phyloP scores from a whole-genome alignment of 2,797 vertebrate genomes.

The Gallinago solitaria region DNA sequence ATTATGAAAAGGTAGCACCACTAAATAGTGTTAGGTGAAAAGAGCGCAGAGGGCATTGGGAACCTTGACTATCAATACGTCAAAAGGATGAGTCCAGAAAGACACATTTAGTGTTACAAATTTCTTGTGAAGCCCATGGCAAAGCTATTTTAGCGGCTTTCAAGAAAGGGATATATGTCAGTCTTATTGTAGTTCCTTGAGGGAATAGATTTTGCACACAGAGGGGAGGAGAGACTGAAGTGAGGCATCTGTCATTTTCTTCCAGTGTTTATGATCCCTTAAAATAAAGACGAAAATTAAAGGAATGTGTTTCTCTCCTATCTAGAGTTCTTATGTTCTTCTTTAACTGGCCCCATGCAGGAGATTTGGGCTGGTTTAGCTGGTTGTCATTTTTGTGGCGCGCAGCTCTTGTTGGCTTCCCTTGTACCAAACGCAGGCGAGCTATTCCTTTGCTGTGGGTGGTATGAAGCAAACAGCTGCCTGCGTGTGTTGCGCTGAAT shows the following conservation, averaged over 20 bases:
- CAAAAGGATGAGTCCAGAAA: slow-evolving; percentile 45
- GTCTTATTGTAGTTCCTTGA: slow-evolving; percentile 32
- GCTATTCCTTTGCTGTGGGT: slow-evolving; percentile 47
- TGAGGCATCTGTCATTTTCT: slow-evolving; percentile 43
- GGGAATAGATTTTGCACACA: slow-evolving; percentile 39
- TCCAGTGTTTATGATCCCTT: background rate
- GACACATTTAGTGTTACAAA: slow-evolving; percentile 40
- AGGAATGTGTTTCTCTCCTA: background rate
- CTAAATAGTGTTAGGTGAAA: slow-evolving; percentile 62
- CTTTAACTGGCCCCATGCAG: background rate
- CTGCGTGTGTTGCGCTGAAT: slow-evolving; percentile 18
- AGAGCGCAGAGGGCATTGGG: background rate
- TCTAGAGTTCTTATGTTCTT: background rate
- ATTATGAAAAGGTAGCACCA: slow-evolving; percentile 66
- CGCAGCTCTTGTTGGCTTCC: slow-evolving; percentile 14
- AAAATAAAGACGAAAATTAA: slow-evolving; percentile 50
- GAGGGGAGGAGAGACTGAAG: slow-evolving; percentile 33
- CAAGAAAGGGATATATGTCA: slow-evolving; percentile 25
- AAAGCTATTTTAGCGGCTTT: slow-evolving; percentile 65
- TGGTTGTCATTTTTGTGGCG: slow-evolving; percentile 58
- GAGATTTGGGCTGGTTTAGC: slow-evolving; percentile 2
- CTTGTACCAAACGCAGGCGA: slow-evolving; percentile 1
- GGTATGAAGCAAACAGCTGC: slow-evolving; percentile 53
- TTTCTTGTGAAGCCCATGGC: slow-evolving; percentile 58
- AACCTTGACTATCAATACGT: background rate